phyloP scores from a whole-genome alignment of 2,888 invertebrate species.

The Cephus pulcher region DNA sequence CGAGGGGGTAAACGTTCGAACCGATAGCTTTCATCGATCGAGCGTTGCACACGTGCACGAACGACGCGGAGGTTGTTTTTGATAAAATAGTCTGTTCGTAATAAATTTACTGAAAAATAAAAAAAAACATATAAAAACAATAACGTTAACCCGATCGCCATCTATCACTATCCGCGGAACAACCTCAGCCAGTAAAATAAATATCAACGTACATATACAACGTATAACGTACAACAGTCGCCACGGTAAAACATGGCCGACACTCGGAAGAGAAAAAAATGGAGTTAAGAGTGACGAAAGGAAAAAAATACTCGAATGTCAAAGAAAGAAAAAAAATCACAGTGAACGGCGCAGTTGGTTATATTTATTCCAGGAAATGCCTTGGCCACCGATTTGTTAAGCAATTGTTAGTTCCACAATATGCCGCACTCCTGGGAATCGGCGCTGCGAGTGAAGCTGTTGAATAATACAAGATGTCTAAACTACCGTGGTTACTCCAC shows the following conservation, averaged over 20 bases:
- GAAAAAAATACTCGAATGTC: constrained; percentile 10
- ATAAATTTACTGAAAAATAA: not conserved
- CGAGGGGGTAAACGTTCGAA: not conserved
- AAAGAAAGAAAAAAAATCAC: constrained; percentile 32
- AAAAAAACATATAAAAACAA: not conserved
- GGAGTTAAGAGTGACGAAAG: constrained; percentile 2
- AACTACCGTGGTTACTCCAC: constrained; percentile 33
- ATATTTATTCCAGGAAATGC: constrained; percentile 41
- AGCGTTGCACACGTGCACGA: not conserved
- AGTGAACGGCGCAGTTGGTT: constrained; percentile 30
- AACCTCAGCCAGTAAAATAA: not conserved
- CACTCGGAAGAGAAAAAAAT: constrained; percentile 11
- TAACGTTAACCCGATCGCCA: not conserved
- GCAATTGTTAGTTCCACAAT: constrained; percentile 34
- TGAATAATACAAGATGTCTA: constrained; percentile 44
- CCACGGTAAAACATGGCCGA: not conserved
- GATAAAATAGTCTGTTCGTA: not conserved
- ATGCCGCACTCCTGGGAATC: constrained; percentile 25
- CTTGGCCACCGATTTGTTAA: constrained; percentile 38
- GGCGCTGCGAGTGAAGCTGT: constrained; percentile 32
- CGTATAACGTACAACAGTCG: not conserved
- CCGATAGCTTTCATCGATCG: not conserved
- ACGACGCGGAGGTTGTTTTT: not conserved
- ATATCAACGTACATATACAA: not conserved
- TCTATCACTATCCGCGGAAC: not conserved